Percentiles rank a stretch among this genome's conserved stretches.
Evolutionary conservation across 2,797 vertebrate species (phyloP).

Genomic region (Orientallactaga sibirica): DNA sequence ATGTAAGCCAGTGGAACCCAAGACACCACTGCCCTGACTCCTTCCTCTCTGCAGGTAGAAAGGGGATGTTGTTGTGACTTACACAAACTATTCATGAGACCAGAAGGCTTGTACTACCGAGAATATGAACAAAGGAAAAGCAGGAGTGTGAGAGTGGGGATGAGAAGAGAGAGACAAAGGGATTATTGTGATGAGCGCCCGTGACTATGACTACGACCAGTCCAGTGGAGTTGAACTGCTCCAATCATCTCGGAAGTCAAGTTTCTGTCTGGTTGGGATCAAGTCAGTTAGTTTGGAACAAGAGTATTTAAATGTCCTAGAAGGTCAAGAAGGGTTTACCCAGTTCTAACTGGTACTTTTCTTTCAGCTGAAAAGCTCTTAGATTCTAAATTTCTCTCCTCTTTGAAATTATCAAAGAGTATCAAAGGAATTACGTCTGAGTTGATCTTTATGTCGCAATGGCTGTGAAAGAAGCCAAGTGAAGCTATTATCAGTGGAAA

Average conservation of each 20-base stretch:
- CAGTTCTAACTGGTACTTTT: conserved; percentile 19
- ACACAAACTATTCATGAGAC: not conserved
- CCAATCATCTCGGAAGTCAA: not conserved
- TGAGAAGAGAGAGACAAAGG: not conserved
- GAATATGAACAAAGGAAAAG: not conserved
- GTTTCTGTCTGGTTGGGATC: conserved; percentile 1
- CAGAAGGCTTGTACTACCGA: not conserved
- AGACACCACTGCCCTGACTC: not conserved
- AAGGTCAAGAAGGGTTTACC: conserved; percentile 35
- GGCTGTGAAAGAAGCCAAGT: conserved; percentile 8
- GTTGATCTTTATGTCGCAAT: conserved; percentile 47
- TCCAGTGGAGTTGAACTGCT: not conserved
- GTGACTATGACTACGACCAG: not conserved
- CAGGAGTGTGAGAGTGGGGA: not conserved
- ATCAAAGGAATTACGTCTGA: conserved; percentile 59
- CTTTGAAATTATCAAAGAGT: conserved; percentile 70
- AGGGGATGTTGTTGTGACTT: not conserved
- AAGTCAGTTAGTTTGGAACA: conserved; percentile 9
- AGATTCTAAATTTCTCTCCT: conserved; percentile 56
- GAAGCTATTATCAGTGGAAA: not conserved
- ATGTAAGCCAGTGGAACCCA: not conserved
- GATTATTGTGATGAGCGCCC: not conserved
- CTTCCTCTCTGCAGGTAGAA: conserved; percentile 1
- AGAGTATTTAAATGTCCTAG: conserved; percentile 23
- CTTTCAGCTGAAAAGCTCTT: conserved; percentile 42